Base-by-base conservation (phyloP, 2,888 invertebrate species). In the Microchrysa polita region DNA sequence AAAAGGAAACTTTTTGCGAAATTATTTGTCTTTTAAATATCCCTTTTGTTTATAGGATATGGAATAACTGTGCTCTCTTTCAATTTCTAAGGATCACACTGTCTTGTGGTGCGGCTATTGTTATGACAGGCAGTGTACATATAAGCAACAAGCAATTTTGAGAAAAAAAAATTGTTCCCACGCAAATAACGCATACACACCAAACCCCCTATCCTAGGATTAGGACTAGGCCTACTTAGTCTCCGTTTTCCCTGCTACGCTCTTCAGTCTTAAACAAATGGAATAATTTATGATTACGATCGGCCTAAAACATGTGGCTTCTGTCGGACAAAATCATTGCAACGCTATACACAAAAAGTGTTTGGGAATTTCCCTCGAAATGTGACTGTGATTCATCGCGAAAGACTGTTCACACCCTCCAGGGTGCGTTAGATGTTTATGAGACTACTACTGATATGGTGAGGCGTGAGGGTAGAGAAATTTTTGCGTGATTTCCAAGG, bases 351-450 rank as follows among this genome's bases (percentile, higher is more conserved):
- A n/a, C n/a, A n/a, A n/a, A n/a, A n/a, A n/a, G 22, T 22, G 20
- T 20, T 20, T 20, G 44, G 48, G 44, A 65, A n/a, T 40, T 34
- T 44, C 22, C 27, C 27, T 34, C 7, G 27, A 34, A 34, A 34
- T 34, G 27, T 34, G 42, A 22, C 22, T 48, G 48, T 65, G 65
- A 65, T 48, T 65, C 65, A 48, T n/a, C n/a, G n/a, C n/a, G n/a
- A n/a, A n/a, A n/a, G n/a, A n/a, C n/a, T 65, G 65, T 65, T 65
- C 65, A 48, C 48, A 65, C 65, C 65, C 65, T 65, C 48, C 12
- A 7, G 10, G 48, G 12, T n/a, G n/a, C n/a, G 48, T 4, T 12
- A 48, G n/a, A n/a, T n/a, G n/a, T n/a, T 48, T 48, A n/a, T 48
- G 27, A 2, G 27, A 34, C 27, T 34, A 34, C 27, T 34, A n/a